Evolutionary conservation across 2,113 vertebrate genomes (phyloP), one percentile per base, ranked within the genome.

Genomic region (Pipra filicauda): DNA sequence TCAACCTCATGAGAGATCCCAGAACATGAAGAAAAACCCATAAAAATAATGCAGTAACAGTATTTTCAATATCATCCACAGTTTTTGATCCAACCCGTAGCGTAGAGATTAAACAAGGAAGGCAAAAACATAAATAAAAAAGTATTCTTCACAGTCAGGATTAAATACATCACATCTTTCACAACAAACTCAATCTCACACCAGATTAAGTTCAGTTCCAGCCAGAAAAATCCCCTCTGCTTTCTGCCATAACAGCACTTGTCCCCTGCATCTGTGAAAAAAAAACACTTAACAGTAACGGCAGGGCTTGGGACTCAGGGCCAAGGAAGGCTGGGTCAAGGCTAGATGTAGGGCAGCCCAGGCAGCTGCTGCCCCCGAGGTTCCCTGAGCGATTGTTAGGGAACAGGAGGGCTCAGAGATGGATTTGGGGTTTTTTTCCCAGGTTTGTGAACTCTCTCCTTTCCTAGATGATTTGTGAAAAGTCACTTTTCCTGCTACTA

Each of bases 271-370:
- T 5, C 70, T 61, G 77, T 23, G 87, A 37, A 79, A 75, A 39
- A n/a, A 41, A 79, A 51, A 44, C 79, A 48, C 41, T 39, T 35
- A 23, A 0, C 6, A 10, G 57, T 28, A 75, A 59, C 1, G 11
- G 77, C 73, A 57, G 37, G 62, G 78, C 84, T 72, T 9, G 6
- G 84, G 58, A 24, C 88, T 52, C 12, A 7, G 0, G 52, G 65
- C 28, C 55, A 33, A 17, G 49, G 67, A 28, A 21, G 74, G 65
- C 58, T 33, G 49, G 90, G 88, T 88, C 89, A 95, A 91, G 89
- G 95, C 59, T 79, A 83, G 3, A 59, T 41, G 8, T 9, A 39
- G 75, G 85, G 43, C 88, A 83, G 65, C 52, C 18, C 43, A 4
- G 23, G 48, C 28, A 71, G 73, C 46, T 0, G 1, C 87, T 15